phyloP scores from a whole-genome alignment of 2,113 vertebrate genomes.

The Epinephelus cyanopodus region DNA sequence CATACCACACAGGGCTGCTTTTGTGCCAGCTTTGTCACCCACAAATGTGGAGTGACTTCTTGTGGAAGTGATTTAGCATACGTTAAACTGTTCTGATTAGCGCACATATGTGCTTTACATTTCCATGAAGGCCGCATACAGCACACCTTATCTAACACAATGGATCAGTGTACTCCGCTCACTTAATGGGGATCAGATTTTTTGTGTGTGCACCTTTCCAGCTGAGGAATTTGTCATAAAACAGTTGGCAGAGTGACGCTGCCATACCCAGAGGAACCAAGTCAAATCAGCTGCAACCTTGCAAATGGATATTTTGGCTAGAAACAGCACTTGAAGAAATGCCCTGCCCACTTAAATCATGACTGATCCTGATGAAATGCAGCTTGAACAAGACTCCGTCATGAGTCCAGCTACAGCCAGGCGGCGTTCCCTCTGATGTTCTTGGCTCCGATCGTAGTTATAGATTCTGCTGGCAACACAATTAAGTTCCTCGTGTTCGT shows the following conservation, averaged over 20 bases:
- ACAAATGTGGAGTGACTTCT: background rate
- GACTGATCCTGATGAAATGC: slow-evolving; percentile 52
- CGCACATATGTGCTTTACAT: background rate
- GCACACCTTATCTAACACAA: background rate
- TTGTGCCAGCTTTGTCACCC: slow-evolving; percentile 59
- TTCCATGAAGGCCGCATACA: background rate
- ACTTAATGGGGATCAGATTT: slow-evolving; percentile 14
- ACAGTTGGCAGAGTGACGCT: slow-evolving; percentile 15
- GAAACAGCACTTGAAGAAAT: slow-evolving; percentile 5
- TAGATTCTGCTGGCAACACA: slow-evolving; percentile 30
- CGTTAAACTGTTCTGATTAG: background rate
- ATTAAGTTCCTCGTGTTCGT: slow-evolving; percentile 18
- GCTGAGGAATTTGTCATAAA: slow-evolving; percentile 43
- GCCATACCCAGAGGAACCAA: slow-evolving; percentile 33
- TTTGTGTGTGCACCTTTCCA: slow-evolving; percentile 19
- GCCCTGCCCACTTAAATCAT: slow-evolving; percentile 45
- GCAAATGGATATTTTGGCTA: slow-evolving; percentile 49
- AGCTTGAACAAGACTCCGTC: slow-evolving; percentile 40
- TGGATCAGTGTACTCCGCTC: background rate
- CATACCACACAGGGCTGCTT: slow-evolving; percentile 25
- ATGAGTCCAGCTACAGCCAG: slow-evolving; percentile 12
- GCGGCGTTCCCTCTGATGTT: slow-evolving; percentile 34
- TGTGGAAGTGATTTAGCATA: slow-evolving; percentile 4
- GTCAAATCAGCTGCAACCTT: slow-evolving; percentile 46
- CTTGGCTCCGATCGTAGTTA: slow-evolving; percentile 23